Percentiles rank a stretch among this genome's conserved stretches.
Evolutionary conservation across 2,113 vertebrate genomes (phyloP).

Genomic region (Himantopus leucocephalus): DNA sequence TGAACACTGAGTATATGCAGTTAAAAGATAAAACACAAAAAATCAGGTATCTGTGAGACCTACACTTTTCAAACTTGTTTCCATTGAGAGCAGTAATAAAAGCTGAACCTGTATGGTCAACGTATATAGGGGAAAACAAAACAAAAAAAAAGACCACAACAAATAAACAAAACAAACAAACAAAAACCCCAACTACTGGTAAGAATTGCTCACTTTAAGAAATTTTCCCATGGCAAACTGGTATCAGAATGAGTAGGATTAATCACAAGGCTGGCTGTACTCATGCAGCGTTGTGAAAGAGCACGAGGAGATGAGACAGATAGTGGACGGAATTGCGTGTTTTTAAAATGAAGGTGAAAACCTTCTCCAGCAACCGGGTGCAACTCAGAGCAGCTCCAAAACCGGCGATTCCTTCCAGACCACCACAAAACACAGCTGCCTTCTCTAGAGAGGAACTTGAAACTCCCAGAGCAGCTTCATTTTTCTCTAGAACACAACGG

Average conservation of each 20-base stretch:
- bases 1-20: neutral
- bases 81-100: neutral
- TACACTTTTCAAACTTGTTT: neutral
- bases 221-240: neutral
- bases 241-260: neutral
- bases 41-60: neutral
- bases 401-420: neutral
- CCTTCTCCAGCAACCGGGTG: neutral
- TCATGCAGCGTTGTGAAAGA: neutral
- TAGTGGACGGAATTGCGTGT: neutral
- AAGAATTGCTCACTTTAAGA: neutral
- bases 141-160: neutral
- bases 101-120: neutral
- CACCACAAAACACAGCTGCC: neutral
- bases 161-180: neutral
- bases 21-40: neutral
- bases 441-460: neutral
- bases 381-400: neutral
- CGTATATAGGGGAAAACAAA: neutral
- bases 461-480: neutral
- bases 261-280: neutral
- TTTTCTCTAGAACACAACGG: neutral
- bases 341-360: neutral
- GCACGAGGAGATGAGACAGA: neutral
- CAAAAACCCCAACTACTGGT: neutral